These are phyloP conservation scores for Cirrhinus molitorella DNA, from an alignment of 2,797 vertebrate genomes.

Conservation along the genomic window DNA sequence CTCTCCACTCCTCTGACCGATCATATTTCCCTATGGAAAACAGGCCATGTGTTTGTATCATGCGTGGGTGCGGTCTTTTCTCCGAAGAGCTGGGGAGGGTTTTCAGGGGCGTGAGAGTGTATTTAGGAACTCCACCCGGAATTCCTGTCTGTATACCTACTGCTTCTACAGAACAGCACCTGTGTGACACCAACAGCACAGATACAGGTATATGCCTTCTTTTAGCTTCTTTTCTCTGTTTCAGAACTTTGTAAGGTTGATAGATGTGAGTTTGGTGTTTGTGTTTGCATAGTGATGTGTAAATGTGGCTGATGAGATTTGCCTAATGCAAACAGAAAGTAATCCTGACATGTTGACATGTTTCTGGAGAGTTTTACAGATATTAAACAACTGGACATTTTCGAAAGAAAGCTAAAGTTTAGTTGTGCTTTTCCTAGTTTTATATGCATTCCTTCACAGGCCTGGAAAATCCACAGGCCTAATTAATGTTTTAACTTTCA, in stretches of 20 bases:
- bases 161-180: slow-evolving; percentile 8
- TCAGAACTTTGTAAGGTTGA: not conserved
- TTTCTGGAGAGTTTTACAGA: not conserved
- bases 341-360: not conserved
- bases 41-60: not conserved
- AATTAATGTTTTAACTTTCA: slow-evolving; percentile 2
- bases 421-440: not conserved
- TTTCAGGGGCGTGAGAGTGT: slow-evolving; percentile 9
- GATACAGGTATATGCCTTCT: slow-evolving; percentile 48
- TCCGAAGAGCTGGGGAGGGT: slow-evolving; percentile 6
- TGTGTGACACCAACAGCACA: not conserved
- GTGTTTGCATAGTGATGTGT: not conserved
- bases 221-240: not conserved
- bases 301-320: not conserved
- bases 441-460: not conserved
- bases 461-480: not conserved
- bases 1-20: not conserved
- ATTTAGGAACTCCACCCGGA: slow-evolving; percentile 46
- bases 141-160: slow-evolving; percentile 17
- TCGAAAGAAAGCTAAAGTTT: not conserved
- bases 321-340: not conserved
- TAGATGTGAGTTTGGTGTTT: not conserved
- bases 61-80: slow-evolving; percentile 24
- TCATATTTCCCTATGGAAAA: not conserved
- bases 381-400: not conserved